Conservation (phyloP, 1,140 invertebrate species). For the Laupala kohalensis region DNA sequence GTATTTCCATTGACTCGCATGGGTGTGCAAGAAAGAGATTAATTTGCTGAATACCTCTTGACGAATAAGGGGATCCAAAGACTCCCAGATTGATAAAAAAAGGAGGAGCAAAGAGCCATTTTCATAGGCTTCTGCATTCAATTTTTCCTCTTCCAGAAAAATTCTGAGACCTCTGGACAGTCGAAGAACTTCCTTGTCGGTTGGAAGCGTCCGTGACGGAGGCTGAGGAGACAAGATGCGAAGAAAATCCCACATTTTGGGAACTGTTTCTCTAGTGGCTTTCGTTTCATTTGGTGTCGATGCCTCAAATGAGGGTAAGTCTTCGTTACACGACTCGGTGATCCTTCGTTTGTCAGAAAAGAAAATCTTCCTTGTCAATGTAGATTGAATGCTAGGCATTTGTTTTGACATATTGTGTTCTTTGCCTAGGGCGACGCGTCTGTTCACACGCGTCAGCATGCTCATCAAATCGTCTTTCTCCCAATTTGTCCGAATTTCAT, state of each 20-base stretch:
- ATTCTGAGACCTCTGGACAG: not conserved
- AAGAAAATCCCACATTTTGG: not conserved
- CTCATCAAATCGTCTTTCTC: slow-evolving; percentile 41
- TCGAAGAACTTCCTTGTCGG: not conserved
- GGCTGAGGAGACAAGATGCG: not conserved
- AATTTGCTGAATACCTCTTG: not conserved
- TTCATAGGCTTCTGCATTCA: not conserved
- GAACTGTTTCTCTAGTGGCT: not conserved
- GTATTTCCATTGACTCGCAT: not conserved
- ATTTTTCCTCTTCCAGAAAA: not conserved
- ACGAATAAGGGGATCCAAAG: no score
- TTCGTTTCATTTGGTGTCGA: not conserved
- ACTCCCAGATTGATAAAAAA: not conserved
- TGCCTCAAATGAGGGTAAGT: not conserved
- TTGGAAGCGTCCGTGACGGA: not conserved
- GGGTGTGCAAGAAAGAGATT: not conserved
- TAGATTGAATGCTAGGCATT: slow-evolving; percentile 55
- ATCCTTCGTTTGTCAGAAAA: slow-evolving; percentile 19
- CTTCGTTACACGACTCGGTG: not conserved
- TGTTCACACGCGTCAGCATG: slow-evolving; percentile 50
- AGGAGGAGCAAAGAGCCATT: not conserved
- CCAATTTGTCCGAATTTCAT: slow-evolving; percentile 36
- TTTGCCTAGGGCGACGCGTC: slow-evolving; percentile 38
- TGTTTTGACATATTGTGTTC: slow-evolving; percentile 45
- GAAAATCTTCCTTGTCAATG: slow-evolving; percentile 43